Evolutionary conservation across 1,140 invertebrate species (phyloP).

Genomic region (Sinella curviseta): DNA sequence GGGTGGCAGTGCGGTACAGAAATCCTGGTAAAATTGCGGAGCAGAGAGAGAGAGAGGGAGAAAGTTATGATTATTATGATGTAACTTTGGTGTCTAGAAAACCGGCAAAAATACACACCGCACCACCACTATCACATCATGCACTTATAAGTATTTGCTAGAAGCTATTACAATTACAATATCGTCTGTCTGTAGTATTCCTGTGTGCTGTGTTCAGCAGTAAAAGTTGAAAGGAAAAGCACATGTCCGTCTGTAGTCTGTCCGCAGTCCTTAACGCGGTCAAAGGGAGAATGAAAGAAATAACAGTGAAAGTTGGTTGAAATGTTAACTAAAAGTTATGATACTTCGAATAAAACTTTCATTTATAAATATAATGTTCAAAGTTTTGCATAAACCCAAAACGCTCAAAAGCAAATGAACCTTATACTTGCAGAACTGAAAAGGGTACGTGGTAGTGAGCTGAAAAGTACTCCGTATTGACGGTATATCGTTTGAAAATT

Average conservation of each 20-base stretch:
- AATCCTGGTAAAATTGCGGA: neutral
- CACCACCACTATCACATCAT: too few species aligned
- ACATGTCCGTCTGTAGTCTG: too few species aligned
- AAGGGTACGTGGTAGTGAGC: too few species aligned
- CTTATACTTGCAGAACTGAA: too few species aligned
- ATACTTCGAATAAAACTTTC: neutral
- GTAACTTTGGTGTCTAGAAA: slow-evolving; percentile 14
- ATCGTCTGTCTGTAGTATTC: too few species aligned
- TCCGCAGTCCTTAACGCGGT: too few species aligned
- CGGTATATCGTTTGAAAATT: too few species aligned
- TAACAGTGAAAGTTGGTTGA: neutral
- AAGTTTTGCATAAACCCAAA: neutral
- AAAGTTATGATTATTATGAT: slow-evolving; percentile 22
- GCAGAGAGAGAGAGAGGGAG: neutral
- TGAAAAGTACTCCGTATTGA: neutral
- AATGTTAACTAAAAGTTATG: slow-evolving; percentile 4
- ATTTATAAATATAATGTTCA: neutral
- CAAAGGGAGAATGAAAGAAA: too few species aligned
- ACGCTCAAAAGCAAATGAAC: neutral
- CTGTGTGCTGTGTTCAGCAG: neutral
- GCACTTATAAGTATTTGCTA: too few species aligned
- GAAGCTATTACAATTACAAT: too few species aligned
- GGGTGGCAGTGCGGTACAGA: too few species aligned
- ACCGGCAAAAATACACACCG: neutral
- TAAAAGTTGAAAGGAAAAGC: neutral